Conservation (phyloP, 1,140 invertebrate genomes). For the Microplitis mediator region DNA sequence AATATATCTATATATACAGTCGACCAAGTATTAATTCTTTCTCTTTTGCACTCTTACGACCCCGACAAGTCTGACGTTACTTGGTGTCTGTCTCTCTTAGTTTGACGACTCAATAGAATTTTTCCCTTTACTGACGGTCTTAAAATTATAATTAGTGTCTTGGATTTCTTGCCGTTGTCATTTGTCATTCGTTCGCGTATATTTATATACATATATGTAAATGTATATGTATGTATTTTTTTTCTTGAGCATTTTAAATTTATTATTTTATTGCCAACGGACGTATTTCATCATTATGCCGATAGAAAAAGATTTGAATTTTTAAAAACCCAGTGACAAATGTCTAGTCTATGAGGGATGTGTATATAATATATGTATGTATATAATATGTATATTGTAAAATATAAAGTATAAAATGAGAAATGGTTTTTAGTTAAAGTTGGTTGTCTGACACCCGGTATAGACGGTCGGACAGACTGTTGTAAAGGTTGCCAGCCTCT, state of each 20-base stretch:
- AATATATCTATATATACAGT: not conserved
- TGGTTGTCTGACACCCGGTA: slow-evolving; percentile 19
- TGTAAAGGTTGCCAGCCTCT: slow-evolving; percentile 14
- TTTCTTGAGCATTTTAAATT: no score
- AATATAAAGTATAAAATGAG: not conserved
- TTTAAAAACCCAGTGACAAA: not conserved
- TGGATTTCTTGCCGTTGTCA: not conserved
- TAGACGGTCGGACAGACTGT: slow-evolving; percentile 20
- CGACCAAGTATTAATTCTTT: slow-evolving; percentile 13
- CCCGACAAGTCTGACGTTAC: not conserved
- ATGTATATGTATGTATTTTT: not conserved
- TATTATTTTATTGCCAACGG: not conserved
- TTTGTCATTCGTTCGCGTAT: not conserved
- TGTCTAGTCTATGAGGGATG: not conserved
- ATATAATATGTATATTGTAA: not conserved
- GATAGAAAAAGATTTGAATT: not conserved
- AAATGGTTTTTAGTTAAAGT: not conserved
- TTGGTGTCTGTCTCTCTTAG: not conserved
- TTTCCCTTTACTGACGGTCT: not conserved
- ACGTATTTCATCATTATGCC: no score
- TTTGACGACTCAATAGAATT: slow-evolving; percentile 13
- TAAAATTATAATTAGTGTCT: slow-evolving; percentile 12
- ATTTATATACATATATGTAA: not conserved
- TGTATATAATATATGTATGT: not conserved
- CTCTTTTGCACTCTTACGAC: slow-evolving; percentile 9